A percentile compares a stretch with the other conserved stretches of the same genome.
These are phyloP conservation scores for Amphiprion ocellaris DNA, from an alignment of 2,113 vertebrate species.

Conservation along the genomic window DNA sequence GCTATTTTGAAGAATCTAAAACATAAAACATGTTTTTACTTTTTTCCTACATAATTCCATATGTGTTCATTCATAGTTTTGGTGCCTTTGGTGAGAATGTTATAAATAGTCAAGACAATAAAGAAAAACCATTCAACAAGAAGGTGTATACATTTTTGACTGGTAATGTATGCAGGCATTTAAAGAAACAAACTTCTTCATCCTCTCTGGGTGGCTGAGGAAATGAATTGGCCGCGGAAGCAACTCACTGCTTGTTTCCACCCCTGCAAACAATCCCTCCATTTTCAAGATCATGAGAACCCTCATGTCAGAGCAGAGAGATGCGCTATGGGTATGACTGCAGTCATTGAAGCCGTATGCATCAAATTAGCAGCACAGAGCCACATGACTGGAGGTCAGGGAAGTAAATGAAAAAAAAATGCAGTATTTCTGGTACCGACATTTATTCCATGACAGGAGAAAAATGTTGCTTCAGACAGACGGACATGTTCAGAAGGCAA, in stretches of 20 bases:
- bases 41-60: no score
- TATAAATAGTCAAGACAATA: no score
- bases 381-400: slow-evolving; percentile 66
- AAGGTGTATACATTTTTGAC: no score
- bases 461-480: neutral
- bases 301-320: slow-evolving; percentile 44
- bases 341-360: slow-evolving; percentile 76
- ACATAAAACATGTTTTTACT: no score
- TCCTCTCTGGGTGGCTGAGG: neutral
- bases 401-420: slow-evolving; percentile 17
- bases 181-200: neutral
- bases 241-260: slow-evolving; percentile 19
- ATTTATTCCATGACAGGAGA: slow-evolving; percentile 14
- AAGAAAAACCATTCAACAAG: no score
- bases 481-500: neutral
- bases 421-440: slow-evolving; percentile 1
- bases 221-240: slow-evolving; percentile 22
- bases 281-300: slow-evolving; percentile 63
- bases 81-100: no score
- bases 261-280: slow-evolving; percentile 57
- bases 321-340: slow-evolving; percentile 34
- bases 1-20: no score
- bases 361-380: slow-evolving; percentile 70
- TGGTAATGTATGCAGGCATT: neutral
- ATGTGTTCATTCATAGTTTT: no score